These are phyloP conservation scores for Mythimna vitellina DNA, from an alignment of 2,888 invertebrate species.

Conservation along the genomic window DNA sequence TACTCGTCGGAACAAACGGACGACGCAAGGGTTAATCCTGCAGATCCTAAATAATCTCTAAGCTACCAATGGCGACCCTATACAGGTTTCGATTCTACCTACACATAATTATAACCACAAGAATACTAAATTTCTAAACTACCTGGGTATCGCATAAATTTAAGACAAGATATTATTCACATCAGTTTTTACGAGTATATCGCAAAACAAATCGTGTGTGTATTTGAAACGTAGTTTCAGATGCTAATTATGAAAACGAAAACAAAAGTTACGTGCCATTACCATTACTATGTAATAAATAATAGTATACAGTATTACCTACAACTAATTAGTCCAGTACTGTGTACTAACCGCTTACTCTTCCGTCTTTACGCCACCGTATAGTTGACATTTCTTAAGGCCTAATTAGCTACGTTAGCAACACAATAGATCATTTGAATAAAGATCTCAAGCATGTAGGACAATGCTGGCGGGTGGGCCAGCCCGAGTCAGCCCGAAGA, in stretches of 20 bases:
- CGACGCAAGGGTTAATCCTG: background rate
- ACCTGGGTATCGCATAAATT: background rate
- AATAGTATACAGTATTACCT: background rate
- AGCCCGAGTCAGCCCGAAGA: conserved; percentile 57
- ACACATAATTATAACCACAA: background rate
- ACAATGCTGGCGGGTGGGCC: conserved; percentile 74
- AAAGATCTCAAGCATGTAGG: conserved; percentile 67
- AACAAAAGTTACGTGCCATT: background rate
- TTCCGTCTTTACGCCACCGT: conserved; percentile 14
- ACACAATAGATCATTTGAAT: conserved; percentile 73
- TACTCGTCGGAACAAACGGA: too few species aligned
- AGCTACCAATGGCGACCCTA: background rate
- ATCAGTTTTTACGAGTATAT: too few species aligned
- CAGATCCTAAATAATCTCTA: conserved; percentile 4
- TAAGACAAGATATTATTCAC: background rate
- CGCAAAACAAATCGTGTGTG: background rate
- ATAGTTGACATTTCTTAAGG: conserved; percentile 51
- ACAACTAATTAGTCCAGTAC: conserved; percentile 22
- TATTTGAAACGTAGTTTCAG: background rate
- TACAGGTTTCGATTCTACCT: conserved; percentile 17
- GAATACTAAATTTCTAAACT: background rate
- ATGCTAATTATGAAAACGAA: background rate
- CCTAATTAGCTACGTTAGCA: conserved; percentile 67
- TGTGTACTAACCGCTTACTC: conserved; percentile 14
- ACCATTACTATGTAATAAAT: too few species aligned